Percentiles rank a stretch among this genome's conserved stretches.
These are phyloP conservation scores for Dasyprocta punctata DNA, from an alignment of 2,113 vertebrate genomes.

Conservation along the genomic window DNA sequence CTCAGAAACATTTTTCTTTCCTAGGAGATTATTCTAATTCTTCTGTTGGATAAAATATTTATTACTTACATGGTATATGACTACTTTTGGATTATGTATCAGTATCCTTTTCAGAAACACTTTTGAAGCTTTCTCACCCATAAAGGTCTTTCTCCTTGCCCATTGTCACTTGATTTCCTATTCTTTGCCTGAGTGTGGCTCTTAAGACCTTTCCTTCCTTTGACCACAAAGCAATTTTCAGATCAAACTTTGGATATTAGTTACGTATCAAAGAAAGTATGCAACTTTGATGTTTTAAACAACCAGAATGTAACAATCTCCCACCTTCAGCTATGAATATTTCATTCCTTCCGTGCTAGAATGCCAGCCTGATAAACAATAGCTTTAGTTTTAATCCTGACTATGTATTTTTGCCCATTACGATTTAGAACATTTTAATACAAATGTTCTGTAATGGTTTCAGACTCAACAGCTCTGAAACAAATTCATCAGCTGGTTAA, in stretches of 20 bases:
- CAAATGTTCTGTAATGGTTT: not conserved
- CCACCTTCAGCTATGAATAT: not conserved
- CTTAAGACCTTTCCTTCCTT: not conserved
- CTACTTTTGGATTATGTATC: not conserved
- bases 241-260: not conserved
- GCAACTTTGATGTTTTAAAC: conserved; percentile 25
- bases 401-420: not conserved
- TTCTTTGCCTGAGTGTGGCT: not conserved
- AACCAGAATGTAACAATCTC: not conserved
- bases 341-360: not conserved
- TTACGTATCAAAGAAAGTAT: not conserved
- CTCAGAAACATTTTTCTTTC: not conserved
- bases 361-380: not conserved
- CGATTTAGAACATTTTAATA: not conserved
- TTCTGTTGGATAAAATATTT: not conserved
- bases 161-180: not conserved
- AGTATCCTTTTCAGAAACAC: conserved; percentile 9
- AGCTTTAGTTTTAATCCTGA: conserved; percentile 4
- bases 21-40: not conserved
- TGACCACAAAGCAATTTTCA: not conserved
- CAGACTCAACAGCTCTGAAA: conserved; percentile 24
- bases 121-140: not conserved
- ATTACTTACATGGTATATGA: not conserved
- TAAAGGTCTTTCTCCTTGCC: not conserved
- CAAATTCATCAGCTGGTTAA: not conserved